Evolutionary conservation across 2,113 vertebrate species (phyloP), one percentile per base, ranked within the genome.

Genomic region (Lampris incognitus): DNA sequence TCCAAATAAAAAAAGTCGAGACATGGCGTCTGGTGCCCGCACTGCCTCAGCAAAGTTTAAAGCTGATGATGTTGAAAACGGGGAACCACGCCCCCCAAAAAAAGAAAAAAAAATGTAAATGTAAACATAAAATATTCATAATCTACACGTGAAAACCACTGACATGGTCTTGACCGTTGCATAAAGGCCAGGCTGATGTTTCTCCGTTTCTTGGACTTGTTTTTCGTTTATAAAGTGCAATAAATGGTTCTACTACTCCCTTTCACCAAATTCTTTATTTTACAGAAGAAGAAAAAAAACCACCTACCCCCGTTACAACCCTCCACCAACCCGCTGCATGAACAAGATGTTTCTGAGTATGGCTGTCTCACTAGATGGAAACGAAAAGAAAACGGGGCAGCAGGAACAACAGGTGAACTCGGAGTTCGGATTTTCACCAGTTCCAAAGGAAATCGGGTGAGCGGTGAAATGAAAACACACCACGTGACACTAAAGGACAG

Each of bases 271-370:
- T 37, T 46, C 54, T 36, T 48, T 13, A 9, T 24, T 51, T n/a
- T 46, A 46, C 7, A 46, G 4, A 46, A 5, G 7, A 5, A 46
- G 4, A 46, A 5, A 61, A 52, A 5, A 61, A 61, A 51, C 74
- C 3, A 10, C n/a, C 63, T 79, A 13, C 57, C 40, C 13, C 51
- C 71, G 70, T 49, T 37, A 63, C 59, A 85, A 80, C 72, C 79
- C 73, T 90, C 90, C 91, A 92, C 89, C 91, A 86, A 59, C 85
- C 92, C 90, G 90, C 76, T 69, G 84, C 88, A 91, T 82, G 86
- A 91, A 89, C 92, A 94, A 93, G 93, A 95, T 93, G 91, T 91
- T 91, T 94, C 87, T 91, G 86, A 90, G 84, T 73, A 91, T 94
- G 94, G 94, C 93, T 90, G 93, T 94, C 90, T 91, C 71, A 79